phyloP scores from a whole-genome alignment of 1,140 invertebrate genomes.

The Lerema accius region DNA sequence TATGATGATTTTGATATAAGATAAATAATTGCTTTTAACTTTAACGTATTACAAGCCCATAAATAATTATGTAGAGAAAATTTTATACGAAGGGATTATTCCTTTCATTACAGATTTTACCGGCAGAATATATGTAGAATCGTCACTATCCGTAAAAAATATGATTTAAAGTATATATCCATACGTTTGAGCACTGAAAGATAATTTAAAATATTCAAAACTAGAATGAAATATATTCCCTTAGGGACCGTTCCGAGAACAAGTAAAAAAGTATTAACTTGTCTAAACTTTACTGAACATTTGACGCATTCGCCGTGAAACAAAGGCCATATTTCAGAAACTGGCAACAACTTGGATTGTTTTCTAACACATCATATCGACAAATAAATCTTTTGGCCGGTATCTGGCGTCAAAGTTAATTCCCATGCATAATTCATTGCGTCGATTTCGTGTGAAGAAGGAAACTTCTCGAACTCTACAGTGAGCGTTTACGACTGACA shows the following conservation, averaged over 20 bases:
- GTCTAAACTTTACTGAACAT: constrained; percentile 53
- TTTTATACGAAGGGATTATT: too few species aligned
- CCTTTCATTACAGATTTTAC: too few species aligned
- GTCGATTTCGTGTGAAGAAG: constrained; percentile 64
- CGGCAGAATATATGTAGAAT: too few species aligned
- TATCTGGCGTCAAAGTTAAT: constrained; percentile 81
- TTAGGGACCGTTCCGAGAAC: constrained; percentile 21
- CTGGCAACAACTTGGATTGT: constrained; percentile 76
- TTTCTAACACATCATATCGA: constrained; percentile 78
- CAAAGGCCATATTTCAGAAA: constrained; percentile 77
- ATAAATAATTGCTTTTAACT: too few species aligned
- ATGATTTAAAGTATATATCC: too few species aligned
- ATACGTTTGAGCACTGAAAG: too few species aligned
- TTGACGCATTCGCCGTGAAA: constrained; percentile 74
- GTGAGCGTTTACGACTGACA: constrained; percentile 54
- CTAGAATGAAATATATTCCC: too few species aligned
- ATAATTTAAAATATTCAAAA: too few species aligned
- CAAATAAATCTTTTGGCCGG: constrained; percentile 78
- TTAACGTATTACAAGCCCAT: too few species aligned
- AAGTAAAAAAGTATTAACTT: constrained; percentile 40
- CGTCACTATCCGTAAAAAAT: too few species aligned
- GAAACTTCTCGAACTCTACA: constrained; percentile 62
- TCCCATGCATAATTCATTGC: constrained; percentile 80
- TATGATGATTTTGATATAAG: too few species aligned
- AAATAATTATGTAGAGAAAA: too few species aligned